Evolutionary conservation across 2,797 vertebrate species (phyloP), one percentile per base, ranked within the genome.

Genomic region (Oryzias dopingdopingensis): DNA sequence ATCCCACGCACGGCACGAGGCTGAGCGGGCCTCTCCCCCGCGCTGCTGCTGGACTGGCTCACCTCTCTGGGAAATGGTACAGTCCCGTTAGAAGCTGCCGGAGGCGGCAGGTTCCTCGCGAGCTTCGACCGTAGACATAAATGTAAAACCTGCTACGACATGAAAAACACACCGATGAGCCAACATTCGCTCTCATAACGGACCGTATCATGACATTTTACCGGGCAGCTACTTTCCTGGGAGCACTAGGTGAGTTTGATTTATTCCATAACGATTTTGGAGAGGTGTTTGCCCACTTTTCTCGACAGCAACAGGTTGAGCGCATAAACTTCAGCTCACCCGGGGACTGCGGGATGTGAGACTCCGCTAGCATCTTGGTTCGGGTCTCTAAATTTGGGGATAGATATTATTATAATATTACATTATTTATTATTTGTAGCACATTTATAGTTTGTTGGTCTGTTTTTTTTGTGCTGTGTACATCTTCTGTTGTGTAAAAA

Each of bases 291-390:
- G 14, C 20, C 23, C 49, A 1, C 49, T 37, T 37, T 42, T 42
- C 16, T 26, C 52, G 32, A 54, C 49, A 57, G 77, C 79, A 90
- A 89, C 90, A 90, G 89, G 87, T 91, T 88, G 87, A 69, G 76
- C 71, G 48, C 1, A 3, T 42, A 52, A 65, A 70, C 47, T 56
- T 13, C 4, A 23, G 44, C 51, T 61, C 14, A 42, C 57, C 55
- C 20, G 17, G 49, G 45, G 57, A 14, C 41, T n/a, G 47, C 56
- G 32, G 55, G 56, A 46, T 40, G 22, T 56, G 52, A 18, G 15
- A 53, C 52, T 17, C 22, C 1, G 14, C 1, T 8, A 45, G 58
- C n/a, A 1, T 18, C 6, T 23, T n/a, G 4, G 18, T 26, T 56
- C n/a, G 22, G 48, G 2, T 3, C 14, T 52, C 6, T 14, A 26